Base-by-base conservation (phyloP, 92 coral and sea anemone genomes). In the Umimayanthus chanpuru region DNA sequence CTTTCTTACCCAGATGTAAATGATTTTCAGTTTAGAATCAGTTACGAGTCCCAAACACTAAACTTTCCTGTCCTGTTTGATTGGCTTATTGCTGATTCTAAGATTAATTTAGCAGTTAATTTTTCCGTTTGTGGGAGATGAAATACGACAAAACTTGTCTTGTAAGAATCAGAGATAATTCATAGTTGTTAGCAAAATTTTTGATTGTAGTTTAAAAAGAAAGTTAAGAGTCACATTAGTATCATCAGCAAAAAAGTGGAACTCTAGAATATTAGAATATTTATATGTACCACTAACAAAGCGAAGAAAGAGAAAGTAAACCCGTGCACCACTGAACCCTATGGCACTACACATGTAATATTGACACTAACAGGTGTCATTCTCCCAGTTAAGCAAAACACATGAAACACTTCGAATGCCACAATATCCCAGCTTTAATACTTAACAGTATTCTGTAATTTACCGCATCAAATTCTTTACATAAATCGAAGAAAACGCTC, bases 221-320 rank as follows among this genome's bases (percentile, higher is more conserved):
- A 6, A 9, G 40, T 72, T 72, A 65, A 39, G 26, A 72, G 14
- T 30, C 21, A 58, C 67, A 9, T 58, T 58, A 8, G 67, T 58
- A 81, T 81, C 85, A 81, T 81, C 70, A 20, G 85, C 85, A 81
- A 81, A 58, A 21, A 81, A 74, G 43, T 81, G 85, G 41, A 12
- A 81, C 50, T 81, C 39, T 81, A 41, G 25, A 25, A 81, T 58
- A 47, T 81, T 50, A 47, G 85, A 81, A 28, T 25, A 81, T 23
- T 50, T 81, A 61, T 36, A 81, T 64, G 55, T 81, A 61, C 0
- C 12, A 64, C 2, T 64, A 61, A 9, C 20, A 61, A 15, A 61
- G 20, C 2, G 16, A 4, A 61, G 68, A 23, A 9, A 61, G 20
- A 4, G 20, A 32, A 32, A 32, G 36, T 32, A 32, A 32, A 14